phyloP scores from a whole-genome alignment of 2,888 invertebrate species.

The Dysmachus trigonus region DNA sequence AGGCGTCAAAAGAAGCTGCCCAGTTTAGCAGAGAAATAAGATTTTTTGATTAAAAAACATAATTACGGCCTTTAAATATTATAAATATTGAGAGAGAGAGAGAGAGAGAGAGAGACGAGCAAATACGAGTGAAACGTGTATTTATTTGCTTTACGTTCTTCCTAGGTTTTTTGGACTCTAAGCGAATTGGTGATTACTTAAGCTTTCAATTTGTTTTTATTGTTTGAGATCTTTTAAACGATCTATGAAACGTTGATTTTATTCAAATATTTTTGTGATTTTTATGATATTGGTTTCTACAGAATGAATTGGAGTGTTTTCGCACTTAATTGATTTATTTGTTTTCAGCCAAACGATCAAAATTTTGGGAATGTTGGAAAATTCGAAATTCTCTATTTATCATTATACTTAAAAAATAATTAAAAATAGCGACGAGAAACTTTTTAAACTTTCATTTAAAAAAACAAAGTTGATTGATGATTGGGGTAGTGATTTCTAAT shows the following conservation, averaged over 20 bases:
- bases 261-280: neutral
- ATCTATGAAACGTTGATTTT: neutral
- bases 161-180: neutral
- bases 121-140: neutral
- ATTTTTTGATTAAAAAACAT: neutral
- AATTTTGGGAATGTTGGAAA: neutral
- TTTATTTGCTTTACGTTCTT: neutral
- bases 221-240: neutral
- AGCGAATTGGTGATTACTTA: constrained; percentile 23
- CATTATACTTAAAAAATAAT: neutral
- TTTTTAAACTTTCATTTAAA: too few relatives aligned
- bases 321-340: neutral
- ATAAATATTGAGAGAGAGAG: neutral
- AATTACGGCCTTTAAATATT: constrained; percentile 17
- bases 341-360: neutral
- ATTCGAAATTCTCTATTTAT: neutral
- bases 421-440: too few relatives aligned
- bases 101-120: neutral
- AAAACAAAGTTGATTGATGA: too few relatives aligned
- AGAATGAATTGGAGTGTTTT: neutral
- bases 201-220: constrained; percentile 15
- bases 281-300: constrained; percentile 27
- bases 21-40: neutral
- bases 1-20: neutral
- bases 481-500: too few relatives aligned